Base-by-base conservation (phyloP, 2,113 vertebrate species). In the Ranitomeya variabilis region DNA sequence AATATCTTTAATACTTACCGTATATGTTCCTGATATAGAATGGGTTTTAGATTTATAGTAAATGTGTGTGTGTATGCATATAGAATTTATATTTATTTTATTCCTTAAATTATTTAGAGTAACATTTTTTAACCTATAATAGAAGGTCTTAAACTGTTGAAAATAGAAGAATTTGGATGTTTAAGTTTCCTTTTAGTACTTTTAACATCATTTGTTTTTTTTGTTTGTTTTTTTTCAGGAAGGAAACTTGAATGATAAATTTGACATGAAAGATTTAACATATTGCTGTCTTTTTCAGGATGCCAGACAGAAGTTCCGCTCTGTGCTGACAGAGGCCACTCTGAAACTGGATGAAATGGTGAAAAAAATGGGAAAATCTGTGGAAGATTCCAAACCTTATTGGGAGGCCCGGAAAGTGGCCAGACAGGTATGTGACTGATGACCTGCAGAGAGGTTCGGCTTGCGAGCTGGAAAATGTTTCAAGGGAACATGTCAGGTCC, bases 361-460 rank as follows among this genome's bases (percentile, higher is more conserved):
- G 45, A 99, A 99, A 95, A 99, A 98, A 94, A 97, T 98, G 0
- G 98, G 98, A 57, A 99, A 99, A 90, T 95, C 97, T 0, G 97
- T 99, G 83, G 98, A 99, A 73, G 98, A 99, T 87, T 99, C 98
- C 2, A 99, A 99, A 91, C 98, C 98, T 10, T 99, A 99, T 93
- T 99, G 98, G 98, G 98, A 99, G 92, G 97, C 98, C 13, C 95
- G 98, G 57, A 94, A 94, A 88, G 93, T 98, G 91, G 97, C 98
- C 13, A 93, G 97, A 89, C 97, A 99, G 97, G 97, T 98, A 87
- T 94, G 76, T 66, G 23, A 19, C 26, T 9, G 0, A 1, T 26
- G 23, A 4, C 55, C 3, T 7, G 57, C 55, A 18, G 73, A 76
- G 73, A 52, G 52, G 15, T 45, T 7, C 31, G 52, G 15, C 15